A percentile compares a stretch with the other conserved stretches of the same genome.
phyloP scores from a whole-genome alignment of 1,140 invertebrate species.

The Lordiphosa clarofinis region DNA sequence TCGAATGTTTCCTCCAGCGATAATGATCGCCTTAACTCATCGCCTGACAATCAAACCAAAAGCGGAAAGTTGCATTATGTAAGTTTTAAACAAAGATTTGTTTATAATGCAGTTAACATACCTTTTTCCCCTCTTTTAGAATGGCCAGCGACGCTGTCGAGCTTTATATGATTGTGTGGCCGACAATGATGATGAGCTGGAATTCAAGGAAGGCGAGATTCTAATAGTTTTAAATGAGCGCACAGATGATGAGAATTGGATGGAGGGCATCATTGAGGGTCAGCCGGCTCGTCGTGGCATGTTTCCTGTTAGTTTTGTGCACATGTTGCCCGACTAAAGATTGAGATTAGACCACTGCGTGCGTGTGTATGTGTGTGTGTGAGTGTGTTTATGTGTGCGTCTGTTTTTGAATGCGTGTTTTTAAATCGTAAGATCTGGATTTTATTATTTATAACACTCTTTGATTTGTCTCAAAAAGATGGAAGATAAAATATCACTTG shows the following conservation, averaged over 20 bases:
- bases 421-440: constrained; percentile 29
- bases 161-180: constrained; percentile 97
- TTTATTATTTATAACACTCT: constrained; percentile 55
- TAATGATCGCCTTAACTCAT: constrained; percentile 72
- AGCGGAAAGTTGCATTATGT: constrained; percentile 60
- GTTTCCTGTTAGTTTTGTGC: constrained; percentile 96
- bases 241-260: constrained; percentile 99
- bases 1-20: constrained; percentile 78
- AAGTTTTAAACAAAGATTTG: constrained; percentile 13
- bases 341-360: neutral
- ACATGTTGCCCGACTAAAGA: constrained; percentile 89
- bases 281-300: constrained; percentile 90
- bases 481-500: constrained; percentile 8
- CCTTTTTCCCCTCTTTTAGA: constrained; percentile 58
- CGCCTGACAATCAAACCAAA: constrained; percentile 68
- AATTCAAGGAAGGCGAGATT: constrained; percentile 96
- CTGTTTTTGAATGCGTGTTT: constrained; percentile 18
- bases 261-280: constrained; percentile 95
- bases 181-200: constrained; percentile 97
- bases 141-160: constrained; percentile 87
- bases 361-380: constrained; percentile 20
- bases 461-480: constrained; percentile 47
- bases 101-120: neutral
- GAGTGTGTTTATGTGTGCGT: constrained; percentile 9
- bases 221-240: constrained; percentile 95